Base-by-base conservation (phyloP, 2,113 vertebrate species). In the Podocnemis expansa region DNA sequence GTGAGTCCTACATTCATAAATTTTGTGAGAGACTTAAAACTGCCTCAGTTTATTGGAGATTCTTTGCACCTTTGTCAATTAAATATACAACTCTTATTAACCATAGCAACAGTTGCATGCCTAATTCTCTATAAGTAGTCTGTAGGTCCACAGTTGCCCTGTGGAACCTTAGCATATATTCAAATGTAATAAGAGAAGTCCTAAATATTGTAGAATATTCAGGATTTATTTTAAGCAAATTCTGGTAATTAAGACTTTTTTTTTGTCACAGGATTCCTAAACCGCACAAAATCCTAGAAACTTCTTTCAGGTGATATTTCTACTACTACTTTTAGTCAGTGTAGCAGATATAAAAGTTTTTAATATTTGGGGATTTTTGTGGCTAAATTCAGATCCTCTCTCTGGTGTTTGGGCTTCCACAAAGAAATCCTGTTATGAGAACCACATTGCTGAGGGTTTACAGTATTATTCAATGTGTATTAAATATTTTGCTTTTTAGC, bases 211-310 rank as follows among this genome's bases (percentile, higher is more conserved):
- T 88, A 91, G 94, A 92, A 76, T 97, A 85, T 92, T 97, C 89
- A 84, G 85, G 93, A 75, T 96, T 95, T 93, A 67, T 45, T 94
- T 94, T 85, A 80, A 96, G 60, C 91, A 94, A 96, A 95, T 97
- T 92, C 76, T 96, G 91, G 93, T 91, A 97, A 96, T 97, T 89
- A 97, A 96, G 96, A 90, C 89, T 96, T 88, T 97, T 96, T 87
- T 96, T 97, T 91, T 95, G 95, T 96, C 90, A 94, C 86, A 97
- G 94, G 88, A 97, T 63, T 95, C 96, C 90, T 92, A 97, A 97
- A 95, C 97, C 81, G 87, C 91, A 82, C 88, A 96, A 91, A 97
- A 93, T 56, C 85, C 63, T 96, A 97, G 95, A 96, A 97, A 96
- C 93, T 96, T 38, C 94, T 96, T 96, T 97, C 95, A 97, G 88